Evolutionary conservation across 2,888 invertebrate genomes (phyloP), one percentile per base, ranked within the genome.

Genomic region (Dascillus cervinus): DNA sequence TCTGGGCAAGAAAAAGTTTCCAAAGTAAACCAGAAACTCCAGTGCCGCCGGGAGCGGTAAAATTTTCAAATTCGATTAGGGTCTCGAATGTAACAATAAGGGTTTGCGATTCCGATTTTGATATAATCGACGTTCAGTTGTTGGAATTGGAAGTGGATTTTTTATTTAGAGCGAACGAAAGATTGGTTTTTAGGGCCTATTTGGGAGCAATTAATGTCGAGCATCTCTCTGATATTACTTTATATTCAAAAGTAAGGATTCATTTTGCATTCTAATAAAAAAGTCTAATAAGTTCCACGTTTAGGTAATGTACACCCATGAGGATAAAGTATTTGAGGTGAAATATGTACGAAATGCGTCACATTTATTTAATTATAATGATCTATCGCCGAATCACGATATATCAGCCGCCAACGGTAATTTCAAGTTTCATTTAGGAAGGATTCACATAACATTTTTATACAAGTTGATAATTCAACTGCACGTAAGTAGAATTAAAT

Each of bases 301-400:
- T 3, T 55, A 83, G 83, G 68, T 86, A 33, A 60, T 86, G 12
- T 77, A 79, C 57, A 79, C 83, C 0, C 85, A 87, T 43, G 85
- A 85, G 51, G 86, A 87, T 54, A 82, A 81, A 54, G 79, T 87
- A 1, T 69, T 85, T 40, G 85, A 87, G 51, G 61, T 86, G 26
- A 87, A 86, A 60, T 83, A 82, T 55, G 81, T 83, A 0, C 70
- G 81, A 4, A 76, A 82, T 10, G 78, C 79, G 17, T 72, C 77
- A 4, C 67, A 67, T 37, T 50, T 73, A 26, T 68, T 69, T 37
- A 68, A 67, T 24, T 72, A 53, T 49, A 63, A 64, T 62, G 67
- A 70, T 60, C 68, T 65, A 41, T 61, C 70, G 28, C 58, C 64
- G n/a, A 64, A 56, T 29, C 62, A 68, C 37, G 66, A 70, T 24